Evolutionary conservation across 1,140 invertebrate genomes (phyloP).

Genomic region (Caenorhabditis brenneri): DNA sequence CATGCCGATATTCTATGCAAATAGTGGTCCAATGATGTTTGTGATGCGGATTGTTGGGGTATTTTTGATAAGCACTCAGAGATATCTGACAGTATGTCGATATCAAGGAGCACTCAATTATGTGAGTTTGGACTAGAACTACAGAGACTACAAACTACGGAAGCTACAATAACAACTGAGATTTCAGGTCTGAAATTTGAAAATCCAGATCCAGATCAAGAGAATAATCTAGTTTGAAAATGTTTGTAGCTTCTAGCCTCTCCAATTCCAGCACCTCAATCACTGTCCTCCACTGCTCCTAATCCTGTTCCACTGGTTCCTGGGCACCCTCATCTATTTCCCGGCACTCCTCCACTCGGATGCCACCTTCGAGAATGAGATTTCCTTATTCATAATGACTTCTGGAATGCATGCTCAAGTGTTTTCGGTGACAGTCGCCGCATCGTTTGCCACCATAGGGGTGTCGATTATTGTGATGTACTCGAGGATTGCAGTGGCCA

Average conservation of each 20-base stretch:
- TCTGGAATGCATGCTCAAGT: background rate
- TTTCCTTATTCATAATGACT: background rate
- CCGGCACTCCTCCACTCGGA: background rate
- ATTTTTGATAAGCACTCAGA: background rate
- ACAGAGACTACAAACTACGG: too few species aligned
- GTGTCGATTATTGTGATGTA: background rate
- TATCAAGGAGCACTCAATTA: background rate
- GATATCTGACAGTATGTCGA: constrained; percentile 10
- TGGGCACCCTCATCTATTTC: background rate
- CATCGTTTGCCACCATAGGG: background rate
- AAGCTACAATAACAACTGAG: too few species aligned
- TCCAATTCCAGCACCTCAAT: background rate
- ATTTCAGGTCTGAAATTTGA: too few species aligned
- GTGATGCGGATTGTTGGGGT: background rate
- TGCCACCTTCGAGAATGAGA: background rate
- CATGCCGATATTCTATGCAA: constrained; percentile 6
- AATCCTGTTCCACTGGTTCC: background rate
- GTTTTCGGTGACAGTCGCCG: background rate
- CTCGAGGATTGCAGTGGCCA: background rate
- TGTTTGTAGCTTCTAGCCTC: too few species aligned
- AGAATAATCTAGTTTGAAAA: too few species aligned
- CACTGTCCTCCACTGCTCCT: background rate
- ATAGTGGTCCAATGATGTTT: constrained; percentile 13
- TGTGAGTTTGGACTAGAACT: too few species aligned
- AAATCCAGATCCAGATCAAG: too few species aligned